These are phyloP conservation scores for Pseudomugil tenellus DNA, from an alignment of 2,797 vertebrate genomes.

Conservation along the genomic window DNA sequence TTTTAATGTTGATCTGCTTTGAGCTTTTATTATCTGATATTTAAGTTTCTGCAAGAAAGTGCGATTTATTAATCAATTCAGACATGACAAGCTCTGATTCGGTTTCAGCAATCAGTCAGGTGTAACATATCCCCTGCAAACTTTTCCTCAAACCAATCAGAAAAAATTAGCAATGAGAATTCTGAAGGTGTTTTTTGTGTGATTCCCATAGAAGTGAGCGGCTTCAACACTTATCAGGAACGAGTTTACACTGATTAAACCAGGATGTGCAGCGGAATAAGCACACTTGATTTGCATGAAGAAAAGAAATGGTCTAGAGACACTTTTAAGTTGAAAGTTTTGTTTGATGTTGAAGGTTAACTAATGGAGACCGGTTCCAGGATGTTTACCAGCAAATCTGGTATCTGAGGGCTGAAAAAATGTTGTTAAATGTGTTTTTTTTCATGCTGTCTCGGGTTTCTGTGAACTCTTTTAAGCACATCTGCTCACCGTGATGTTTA, in stretches of 20 bases:
- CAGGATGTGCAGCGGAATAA: slow-evolving; percentile 21
- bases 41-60: slow-evolving; percentile 1
- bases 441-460: not conserved
- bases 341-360: slow-evolving; percentile 46
- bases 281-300: slow-evolving; percentile 19
- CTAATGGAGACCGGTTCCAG: slow-evolving; percentile 3
- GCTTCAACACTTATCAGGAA: slow-evolving; percentile 5
- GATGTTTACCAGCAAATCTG: slow-evolving; percentile 8
- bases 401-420: slow-evolving; percentile 3
- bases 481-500: not conserved
- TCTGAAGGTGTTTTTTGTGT: not conserved
- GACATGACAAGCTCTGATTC: not conserved
- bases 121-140: slow-evolving; percentile 2
- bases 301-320: slow-evolving; percentile 7
- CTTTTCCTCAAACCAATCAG: not conserved
- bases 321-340: slow-evolving; percentile 21
- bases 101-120: not conserved
- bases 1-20: too few relatives aligned
- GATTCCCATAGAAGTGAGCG: slow-evolving; percentile 8
- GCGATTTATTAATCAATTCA: not conserved
- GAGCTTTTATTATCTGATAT: not conserved
- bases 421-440: not conserved
- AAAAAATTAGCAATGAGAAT: not conserved
- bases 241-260: slow-evolving; percentile 27
- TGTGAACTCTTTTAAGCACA: not conserved